Percentiles rank a stretch among this genome's conserved stretches.
These are phyloP conservation scores for Notodonta dromedarius DNA, from an alignment of 2,888 invertebrate species.

Conservation along the genomic window DNA sequence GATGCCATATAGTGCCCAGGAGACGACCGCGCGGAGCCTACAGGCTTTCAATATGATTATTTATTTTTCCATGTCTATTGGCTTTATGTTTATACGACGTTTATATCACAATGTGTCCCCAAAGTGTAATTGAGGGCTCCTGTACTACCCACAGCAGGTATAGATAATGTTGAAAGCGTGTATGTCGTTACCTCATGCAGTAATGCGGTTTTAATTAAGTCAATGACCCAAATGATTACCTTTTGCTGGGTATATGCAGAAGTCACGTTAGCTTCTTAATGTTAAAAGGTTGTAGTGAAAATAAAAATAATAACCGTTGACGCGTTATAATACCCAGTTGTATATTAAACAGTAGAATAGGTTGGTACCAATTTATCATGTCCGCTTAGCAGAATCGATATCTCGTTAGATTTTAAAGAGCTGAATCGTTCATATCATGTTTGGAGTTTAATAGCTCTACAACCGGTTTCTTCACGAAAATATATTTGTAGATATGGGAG, in stretches of 20 bases:
- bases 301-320: too few relatives aligned
- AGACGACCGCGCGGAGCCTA: slow-evolving; percentile 18
- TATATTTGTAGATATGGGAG: too few relatives aligned
- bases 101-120: slow-evolving; percentile 49
- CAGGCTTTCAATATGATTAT: slow-evolving; percentile 55
- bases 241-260: background rate
- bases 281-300: background rate
- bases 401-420: too few relatives aligned
- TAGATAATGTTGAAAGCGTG: slow-evolving; percentile 43
- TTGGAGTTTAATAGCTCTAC: too few relatives aligned
- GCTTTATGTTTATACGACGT: slow-evolving; percentile 39
- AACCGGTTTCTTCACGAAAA: too few relatives aligned
- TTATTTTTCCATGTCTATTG: slow-evolving; percentile 42
- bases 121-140: slow-evolving; percentile 42
- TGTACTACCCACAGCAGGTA: slow-evolving; percentile 28
- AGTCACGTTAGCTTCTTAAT: background rate
- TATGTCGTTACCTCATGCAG: slow-evolving; percentile 30
- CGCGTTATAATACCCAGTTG: too few relatives aligned
- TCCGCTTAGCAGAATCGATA: too few relatives aligned
- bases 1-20: background rate
- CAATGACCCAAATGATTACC: slow-evolving; percentile 26
- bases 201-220: slow-evolving; percentile 53
- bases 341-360: too few relatives aligned
- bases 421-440: too few relatives aligned
- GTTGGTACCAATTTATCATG: too few relatives aligned